Base-by-base conservation (phyloP, 2,888 invertebrate genomes). In the Allolobophora icterica region DNA sequence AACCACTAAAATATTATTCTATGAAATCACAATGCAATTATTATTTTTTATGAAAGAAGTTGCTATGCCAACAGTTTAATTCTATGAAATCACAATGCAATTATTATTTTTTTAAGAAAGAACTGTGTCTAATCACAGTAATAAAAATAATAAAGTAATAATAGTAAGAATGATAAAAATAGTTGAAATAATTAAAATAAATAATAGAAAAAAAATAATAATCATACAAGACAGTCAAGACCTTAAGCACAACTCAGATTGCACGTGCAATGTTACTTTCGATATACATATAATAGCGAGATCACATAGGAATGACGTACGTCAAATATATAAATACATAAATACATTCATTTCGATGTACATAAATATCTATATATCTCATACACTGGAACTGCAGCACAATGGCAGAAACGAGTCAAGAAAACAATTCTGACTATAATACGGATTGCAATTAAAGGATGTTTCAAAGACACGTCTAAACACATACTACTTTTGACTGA, bases 281-380 rank as follows among this genome's bases (percentile, higher is more conserved):
- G 71, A 71, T 71, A 71, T 71, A 71, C 30, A 71, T 17, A 71
- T n/a, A 24, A 52, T 24, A 71, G 71, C 6, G n/a, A 71, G 71
- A 71, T 71, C 71, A 71, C 71, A 71, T 13, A 2, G 4, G n/a
- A 71, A 71, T 71, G 71, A 52, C 52, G 24, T 52, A 42, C 13
- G 42, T 15, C 42, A 42, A 42, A 42, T 24, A 71, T n/a, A 71
- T 3, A 71, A 30, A 71, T 71, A 71, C 11, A 1, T 11, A n/a
- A 71, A 71, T n/a, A 71, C 71, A 71, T 71, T n/a, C 0, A 71
- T 71, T 30, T 71, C n/a, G n/a, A 71, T 71, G 71, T n/a, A 71
- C 71, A 71, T 71, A 71, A 71, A 71, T 71, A 71, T 71, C n/a
- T 71, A 71, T 71, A 71, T n/a, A 30, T n/a, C 30, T 71, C 71